Evolutionary conservation across 1,140 invertebrate genomes (phyloP), one percentile per base, ranked within the genome.

Genomic region (Gonioctena quinquepunctata): DNA sequence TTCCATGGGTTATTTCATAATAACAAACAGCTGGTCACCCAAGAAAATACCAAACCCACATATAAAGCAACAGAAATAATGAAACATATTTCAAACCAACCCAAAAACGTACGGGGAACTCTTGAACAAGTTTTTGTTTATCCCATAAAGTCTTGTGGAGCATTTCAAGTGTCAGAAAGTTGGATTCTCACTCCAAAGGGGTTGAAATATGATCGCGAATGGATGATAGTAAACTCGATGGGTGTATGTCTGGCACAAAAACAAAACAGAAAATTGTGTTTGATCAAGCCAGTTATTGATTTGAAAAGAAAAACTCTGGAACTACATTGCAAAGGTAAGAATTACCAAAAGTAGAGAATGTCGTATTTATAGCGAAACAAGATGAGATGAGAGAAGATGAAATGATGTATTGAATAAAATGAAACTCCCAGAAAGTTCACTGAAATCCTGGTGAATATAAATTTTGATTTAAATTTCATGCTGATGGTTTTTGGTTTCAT

Each of bases 91-190:
- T 42, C 33, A 11, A 11, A 42, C 5, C 1, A 42, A 11, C 11
- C 1, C 7, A n/a, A n/a, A 42, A 42, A 0, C 2, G 16, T n/a
- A 1, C 1, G 33, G 16, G 33, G 33, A n/a, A 3, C 11, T 42
- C 13, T 90, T 50, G 80, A 86, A 18, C 85, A 91, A 79, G 90
- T 98, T 61, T 93, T 90, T 79, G 85, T 98, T 56, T 99, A 95
- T 85, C 97, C 97, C 1, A 88, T 99, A 1, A 99, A 99, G 85
- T 98, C 96, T 0, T 98, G 96, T 85, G 93, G 88, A 2, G 89
- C 91, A 28, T 92, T 92, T 73, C 87, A 90, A 81, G 85, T 94
- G 54, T 75, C 84, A 65, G 62, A 79, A 65, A 83, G 83, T n/a
- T 97, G 96, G 95, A 84, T 85, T 33, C 82, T 97, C 27, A 89